Conservation (phyloP, 64 coral and sea anemone species). For the Cladopsammia gracilis region DNA sequence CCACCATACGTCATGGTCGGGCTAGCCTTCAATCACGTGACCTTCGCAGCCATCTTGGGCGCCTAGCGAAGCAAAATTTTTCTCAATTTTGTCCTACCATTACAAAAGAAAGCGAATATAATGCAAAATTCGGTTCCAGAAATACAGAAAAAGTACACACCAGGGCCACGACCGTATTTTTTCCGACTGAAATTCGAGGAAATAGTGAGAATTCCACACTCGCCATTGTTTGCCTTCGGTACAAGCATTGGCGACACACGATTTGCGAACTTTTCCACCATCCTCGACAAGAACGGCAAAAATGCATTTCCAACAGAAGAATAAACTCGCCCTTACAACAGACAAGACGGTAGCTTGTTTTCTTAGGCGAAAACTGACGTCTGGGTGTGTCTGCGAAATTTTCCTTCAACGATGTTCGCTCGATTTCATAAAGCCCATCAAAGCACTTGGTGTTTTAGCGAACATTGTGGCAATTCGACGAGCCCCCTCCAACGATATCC, state of each 20-base stretch:
- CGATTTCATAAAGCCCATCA: conserved; percentile 73
- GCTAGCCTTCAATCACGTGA: conserved; percentile 71
- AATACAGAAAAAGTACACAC: conserved; percentile 19
- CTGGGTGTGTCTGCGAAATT: conserved; percentile 36
- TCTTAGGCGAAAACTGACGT: not conserved
- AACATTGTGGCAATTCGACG: conserved; percentile 74
- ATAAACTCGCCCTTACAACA: conserved; percentile 11
- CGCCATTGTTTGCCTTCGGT: conserved; percentile 34
- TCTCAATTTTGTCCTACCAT: conserved; percentile 2
- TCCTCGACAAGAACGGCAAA: not conserved
- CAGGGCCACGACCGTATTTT: not conserved
- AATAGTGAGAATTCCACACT: conserved; percentile 16
- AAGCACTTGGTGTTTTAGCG: conserved; percentile 57
- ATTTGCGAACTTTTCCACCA: not conserved
- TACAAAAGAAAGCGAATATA: conserved; percentile 61
- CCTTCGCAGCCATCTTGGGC: conserved; percentile 85
- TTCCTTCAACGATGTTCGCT: conserved; percentile 70
- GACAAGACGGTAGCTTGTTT: conserved; percentile 8
- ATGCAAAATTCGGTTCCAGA: conserved; percentile 19
- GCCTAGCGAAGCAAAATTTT: conserved; percentile 64
- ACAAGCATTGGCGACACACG: not conserved
- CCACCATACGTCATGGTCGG: conserved; percentile 41
- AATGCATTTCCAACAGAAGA: conserved; percentile 3
- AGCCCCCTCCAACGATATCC: conserved; percentile 96
- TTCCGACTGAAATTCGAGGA: not conserved